These are phyloP conservation scores for Reticulitermes speratus DNA, from an alignment of 1,140 invertebrate species.

Conservation along the genomic window DNA sequence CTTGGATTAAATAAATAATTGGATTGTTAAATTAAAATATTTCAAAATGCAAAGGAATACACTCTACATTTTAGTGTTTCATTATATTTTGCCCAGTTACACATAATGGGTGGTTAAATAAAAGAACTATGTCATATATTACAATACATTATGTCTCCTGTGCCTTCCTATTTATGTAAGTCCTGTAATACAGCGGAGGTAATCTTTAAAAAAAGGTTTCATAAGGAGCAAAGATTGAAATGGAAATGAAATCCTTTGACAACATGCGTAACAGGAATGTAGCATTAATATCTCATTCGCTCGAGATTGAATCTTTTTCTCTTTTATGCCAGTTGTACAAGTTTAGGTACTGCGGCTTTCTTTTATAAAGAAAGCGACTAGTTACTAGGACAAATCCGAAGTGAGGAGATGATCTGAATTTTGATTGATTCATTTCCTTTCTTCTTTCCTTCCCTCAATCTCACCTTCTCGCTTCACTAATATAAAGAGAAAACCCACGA, in stretches of 20 bases:
- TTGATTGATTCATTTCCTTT: constrained; percentile 2
- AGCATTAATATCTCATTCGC: background rate
- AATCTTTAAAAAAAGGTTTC: background rate
- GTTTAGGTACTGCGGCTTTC: constrained; percentile 25
- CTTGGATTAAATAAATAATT: too few relatives aligned
- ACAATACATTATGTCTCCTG: background rate
- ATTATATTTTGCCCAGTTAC: background rate
- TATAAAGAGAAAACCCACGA: too few relatives aligned
- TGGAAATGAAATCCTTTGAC: background rate
- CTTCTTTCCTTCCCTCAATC: background rate
- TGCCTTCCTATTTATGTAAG: background rate
- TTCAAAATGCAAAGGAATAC: background rate
- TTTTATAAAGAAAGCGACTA: constrained; percentile 43
- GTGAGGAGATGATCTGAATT: constrained; percentile 19
- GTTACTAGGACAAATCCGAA: background rate
- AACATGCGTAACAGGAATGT: background rate
- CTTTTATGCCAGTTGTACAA: background rate
- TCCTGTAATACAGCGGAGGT: background rate
- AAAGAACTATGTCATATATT: background rate
- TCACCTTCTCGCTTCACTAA: too few relatives aligned
- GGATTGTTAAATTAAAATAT: background rate
- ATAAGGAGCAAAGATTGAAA: background rate
- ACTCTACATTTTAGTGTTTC: background rate
- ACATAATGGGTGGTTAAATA: background rate
- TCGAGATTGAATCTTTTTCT: background rate